Evolutionary conservation across 2,113 vertebrate species (phyloP).

Genomic region (Nothoprocta pentlandii): DNA sequence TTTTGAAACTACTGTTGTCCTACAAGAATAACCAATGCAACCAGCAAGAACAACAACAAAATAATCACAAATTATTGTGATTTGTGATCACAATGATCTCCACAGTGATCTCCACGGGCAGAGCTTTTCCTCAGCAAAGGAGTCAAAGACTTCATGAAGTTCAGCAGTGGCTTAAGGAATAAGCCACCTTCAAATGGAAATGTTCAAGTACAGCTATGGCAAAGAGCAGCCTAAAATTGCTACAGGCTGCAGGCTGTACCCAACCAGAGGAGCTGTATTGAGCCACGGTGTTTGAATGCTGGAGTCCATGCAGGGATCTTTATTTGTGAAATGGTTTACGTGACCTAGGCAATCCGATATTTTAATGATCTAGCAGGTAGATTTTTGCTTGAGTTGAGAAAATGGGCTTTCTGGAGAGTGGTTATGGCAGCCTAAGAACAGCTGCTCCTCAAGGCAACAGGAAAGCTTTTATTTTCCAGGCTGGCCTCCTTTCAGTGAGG

Average conservation of each 20-base stretch:
- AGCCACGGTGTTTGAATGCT: neutral
- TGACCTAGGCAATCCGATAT: neutral
- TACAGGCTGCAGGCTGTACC: neutral
- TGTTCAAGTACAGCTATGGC: neutral
- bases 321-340: neutral
- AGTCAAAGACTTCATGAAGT: neutral
- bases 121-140: neutral
- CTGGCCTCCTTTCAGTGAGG: conserved; percentile 65
- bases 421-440: conserved; percentile 60
- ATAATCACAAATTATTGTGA: neutral
- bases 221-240: neutral
- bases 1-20: neutral
- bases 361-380: conserved; percentile 41
- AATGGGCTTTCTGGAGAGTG: neutral
- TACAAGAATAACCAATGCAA: neutral
- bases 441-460: conserved; percentile 50
- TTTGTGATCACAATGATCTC: too few relatives aligned
- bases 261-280: neutral
- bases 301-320: neutral
- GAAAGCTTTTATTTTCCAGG: conserved; percentile 71
- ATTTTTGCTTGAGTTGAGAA: conserved; percentile 4
- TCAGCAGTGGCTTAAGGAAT: neutral
- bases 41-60: neutral
- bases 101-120: neutral
- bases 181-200: neutral